A percentile compares a stretch with the other conserved stretches of the same genome.
phyloP scores from a whole-genome alignment of 1,140 invertebrate species.

The Popillia japonica region DNA sequence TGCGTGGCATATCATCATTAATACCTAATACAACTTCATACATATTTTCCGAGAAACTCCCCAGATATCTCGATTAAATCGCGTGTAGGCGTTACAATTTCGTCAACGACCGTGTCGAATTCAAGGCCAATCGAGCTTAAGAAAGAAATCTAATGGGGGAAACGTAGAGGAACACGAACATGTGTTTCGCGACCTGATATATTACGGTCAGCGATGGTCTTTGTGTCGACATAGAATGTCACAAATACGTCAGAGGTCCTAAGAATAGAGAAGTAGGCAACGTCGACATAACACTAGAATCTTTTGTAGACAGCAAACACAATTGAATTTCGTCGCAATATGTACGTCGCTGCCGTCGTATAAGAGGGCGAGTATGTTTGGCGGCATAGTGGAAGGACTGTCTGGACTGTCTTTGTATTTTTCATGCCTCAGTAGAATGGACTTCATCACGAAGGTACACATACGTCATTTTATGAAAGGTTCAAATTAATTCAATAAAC shows the following conservation, averaged over 20 bases:
- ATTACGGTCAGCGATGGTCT: constrained; percentile 47
- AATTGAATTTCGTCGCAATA: not conserved
- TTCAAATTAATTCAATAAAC: constrained; percentile 27
- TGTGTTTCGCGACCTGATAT: constrained; percentile 46
- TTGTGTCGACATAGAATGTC: constrained; percentile 47
- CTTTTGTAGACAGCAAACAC: not conserved
- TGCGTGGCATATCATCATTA: no score
- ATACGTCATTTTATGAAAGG: not conserved
- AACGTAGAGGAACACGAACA: constrained; percentile 40
- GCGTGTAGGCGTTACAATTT: no score
- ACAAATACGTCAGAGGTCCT: constrained; percentile 47
- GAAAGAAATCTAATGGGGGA: not conserved
- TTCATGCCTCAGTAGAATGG: constrained; percentile 41
- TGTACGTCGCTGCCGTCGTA: not conserved
- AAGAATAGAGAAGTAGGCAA: not conserved
- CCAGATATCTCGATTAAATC: no score
- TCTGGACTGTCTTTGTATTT: no score
- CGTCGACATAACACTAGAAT: not conserved
- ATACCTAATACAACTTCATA: no score
- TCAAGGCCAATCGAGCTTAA: not conserved
- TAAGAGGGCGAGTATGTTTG: no score
- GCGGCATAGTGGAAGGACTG: no score
- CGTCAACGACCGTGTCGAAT: no score
- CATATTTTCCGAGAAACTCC: no score
- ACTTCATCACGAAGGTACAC: constrained; percentile 42